Percentiles rank a stretch among this genome's conserved stretches.
Evolutionary conservation across 2,888 invertebrate genomes (phyloP).

Genomic region (Neuroscelio doddi): DNA sequence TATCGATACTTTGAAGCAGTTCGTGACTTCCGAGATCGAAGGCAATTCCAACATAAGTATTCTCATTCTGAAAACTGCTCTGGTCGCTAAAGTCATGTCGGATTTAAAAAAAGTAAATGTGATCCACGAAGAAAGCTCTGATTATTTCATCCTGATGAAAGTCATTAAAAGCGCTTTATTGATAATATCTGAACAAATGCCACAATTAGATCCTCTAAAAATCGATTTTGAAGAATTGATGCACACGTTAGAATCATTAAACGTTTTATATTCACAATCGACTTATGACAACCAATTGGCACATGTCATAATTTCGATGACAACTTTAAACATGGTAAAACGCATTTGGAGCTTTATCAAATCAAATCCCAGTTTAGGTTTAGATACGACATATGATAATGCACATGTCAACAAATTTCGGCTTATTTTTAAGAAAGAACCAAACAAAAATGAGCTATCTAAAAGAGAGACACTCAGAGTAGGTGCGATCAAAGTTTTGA

Average conservation of each 20-base stretch:
- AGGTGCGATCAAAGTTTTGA: constrained; percentile 54
- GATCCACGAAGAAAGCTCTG: constrained; percentile 37
- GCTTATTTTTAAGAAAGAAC: constrained; percentile 13
- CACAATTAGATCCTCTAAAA: constrained; percentile 38
- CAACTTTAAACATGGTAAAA: constrained; percentile 25
- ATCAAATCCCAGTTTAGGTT: constrained; percentile 2
- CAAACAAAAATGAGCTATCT: constrained; percentile 8
- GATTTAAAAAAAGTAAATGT: constrained; percentile 55
- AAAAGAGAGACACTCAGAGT: constrained; percentile 51
- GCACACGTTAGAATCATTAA: constrained; percentile 33
- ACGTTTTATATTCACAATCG: constrained; percentile 25
- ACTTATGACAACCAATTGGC: constrained; percentile 15
- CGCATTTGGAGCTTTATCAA: constrained; percentile 19
- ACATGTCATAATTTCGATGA: constrained; percentile 19
- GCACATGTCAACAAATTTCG: constrained; percentile 18
- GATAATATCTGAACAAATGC: constrained; percentile 41
- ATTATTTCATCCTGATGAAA: constrained; percentile 35
- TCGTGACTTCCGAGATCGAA: constrained; percentile 17
- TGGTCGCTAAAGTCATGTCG: constrained; percentile 56
- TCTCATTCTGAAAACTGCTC: constrained; percentile 52
- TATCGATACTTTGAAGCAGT: neutral
- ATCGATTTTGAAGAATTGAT: constrained; percentile 40
- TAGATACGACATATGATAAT: constrained; percentile 2
- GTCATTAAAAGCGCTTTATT: constrained; percentile 48
- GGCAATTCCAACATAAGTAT: constrained; percentile 31